Conservation (phyloP, 2,888 invertebrate genomes). For the Harmothoe impar region DNA sequence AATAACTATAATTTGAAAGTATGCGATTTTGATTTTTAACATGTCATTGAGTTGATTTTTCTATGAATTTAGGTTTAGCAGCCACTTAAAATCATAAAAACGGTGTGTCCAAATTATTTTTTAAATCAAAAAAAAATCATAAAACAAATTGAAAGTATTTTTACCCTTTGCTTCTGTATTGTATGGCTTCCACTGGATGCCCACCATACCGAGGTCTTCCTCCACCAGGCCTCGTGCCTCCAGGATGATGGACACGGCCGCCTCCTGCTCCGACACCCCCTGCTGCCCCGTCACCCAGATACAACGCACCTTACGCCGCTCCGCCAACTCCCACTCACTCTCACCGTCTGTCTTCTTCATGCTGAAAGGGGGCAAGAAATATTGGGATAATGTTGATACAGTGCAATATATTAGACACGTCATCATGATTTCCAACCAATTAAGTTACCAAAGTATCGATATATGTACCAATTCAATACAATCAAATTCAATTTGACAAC, state of each 20-base stretch:
- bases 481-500: too few relatives aligned
- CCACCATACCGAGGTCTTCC: constrained; percentile 81
- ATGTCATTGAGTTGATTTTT: too few relatives aligned
- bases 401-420: not conserved
- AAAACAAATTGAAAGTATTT: too few relatives aligned
- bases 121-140: too few relatives aligned
- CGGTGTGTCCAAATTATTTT: too few relatives aligned
- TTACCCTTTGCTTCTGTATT: not conserved
- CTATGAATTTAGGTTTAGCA: too few relatives aligned
- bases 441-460: too few relatives aligned
- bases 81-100: too few relatives aligned
- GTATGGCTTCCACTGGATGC: constrained; percentile 76
- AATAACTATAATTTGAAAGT: too few relatives aligned
- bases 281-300: constrained; percentile 80
- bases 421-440: not conserved
- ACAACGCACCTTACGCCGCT: constrained; percentile 82
- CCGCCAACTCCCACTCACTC: constrained; percentile 89
- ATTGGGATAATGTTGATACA: too few relatives aligned
- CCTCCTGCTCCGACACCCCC: constrained; percentile 92
- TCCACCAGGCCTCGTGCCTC: constrained; percentile 90
- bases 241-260: constrained; percentile 89
- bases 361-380: constrained; percentile 81
- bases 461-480: too few relatives aligned
- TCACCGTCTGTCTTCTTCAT: constrained; percentile 86
- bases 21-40: too few relatives aligned